Percentiles rank a stretch among this genome's conserved stretches.
phyloP scores from a whole-genome alignment of 2,888 invertebrate species.

The Dryobota labecula region DNA sequence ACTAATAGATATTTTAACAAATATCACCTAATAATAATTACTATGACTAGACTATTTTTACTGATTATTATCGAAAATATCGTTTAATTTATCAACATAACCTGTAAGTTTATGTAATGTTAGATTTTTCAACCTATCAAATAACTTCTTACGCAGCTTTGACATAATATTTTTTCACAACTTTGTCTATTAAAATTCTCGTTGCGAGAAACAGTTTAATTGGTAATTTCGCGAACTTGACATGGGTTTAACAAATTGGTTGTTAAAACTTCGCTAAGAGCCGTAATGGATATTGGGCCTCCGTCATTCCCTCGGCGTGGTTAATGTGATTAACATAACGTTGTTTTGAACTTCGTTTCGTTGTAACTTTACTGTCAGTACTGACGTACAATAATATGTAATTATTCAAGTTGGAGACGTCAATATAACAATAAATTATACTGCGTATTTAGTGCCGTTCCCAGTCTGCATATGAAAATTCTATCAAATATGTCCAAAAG shows the following conservation, averaged over 20 bases:
- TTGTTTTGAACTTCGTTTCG: constrained; percentile 21
- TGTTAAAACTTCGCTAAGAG: constrained; percentile 70
- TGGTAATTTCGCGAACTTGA: constrained; percentile 67
- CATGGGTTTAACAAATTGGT: constrained; percentile 71
- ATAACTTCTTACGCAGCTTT: constrained; percentile 6
- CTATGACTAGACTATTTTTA: too few relatives aligned
- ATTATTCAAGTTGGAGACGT: too few relatives aligned
- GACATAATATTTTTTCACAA: constrained; percentile 26
- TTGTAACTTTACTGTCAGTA: background rate
- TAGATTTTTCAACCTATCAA: background rate
- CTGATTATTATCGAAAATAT: too few relatives aligned
- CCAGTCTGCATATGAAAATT: too few relatives aligned
- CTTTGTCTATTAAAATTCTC: constrained; percentile 38
- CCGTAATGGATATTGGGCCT: constrained; percentile 55
- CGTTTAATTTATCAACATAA: background rate
- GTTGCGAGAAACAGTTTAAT: constrained; percentile 59
- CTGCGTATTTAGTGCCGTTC: too few relatives aligned
- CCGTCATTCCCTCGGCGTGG: constrained; percentile 36
- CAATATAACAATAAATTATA: too few relatives aligned
- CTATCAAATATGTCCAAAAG: too few relatives aligned
- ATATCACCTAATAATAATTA: too few relatives aligned
- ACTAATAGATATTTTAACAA: too few relatives aligned
- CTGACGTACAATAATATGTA: too few relatives aligned
- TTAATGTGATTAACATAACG: constrained; percentile 50
- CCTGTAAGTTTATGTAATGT: too few relatives aligned